Conservation (phyloP, 30 jellyfish, hydroid and myxozoan species). For the Turritopsis dohrnii region DNA sequence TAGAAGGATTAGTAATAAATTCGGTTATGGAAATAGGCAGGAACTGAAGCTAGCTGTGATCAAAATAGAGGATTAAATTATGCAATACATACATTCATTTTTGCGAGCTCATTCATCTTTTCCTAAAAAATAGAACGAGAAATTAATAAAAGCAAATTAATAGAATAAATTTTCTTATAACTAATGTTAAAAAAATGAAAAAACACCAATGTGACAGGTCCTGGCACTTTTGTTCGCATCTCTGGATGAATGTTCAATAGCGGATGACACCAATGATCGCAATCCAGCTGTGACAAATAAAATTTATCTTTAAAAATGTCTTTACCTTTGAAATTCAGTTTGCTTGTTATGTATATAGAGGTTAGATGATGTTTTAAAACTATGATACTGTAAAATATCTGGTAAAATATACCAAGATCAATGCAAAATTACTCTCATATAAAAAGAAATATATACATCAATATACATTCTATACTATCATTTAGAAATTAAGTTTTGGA, state of each 20-base stretch:
- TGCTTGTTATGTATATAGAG: no score
- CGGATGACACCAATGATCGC: constrained; percentile 2
- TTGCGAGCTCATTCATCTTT: constrained; percentile 33
- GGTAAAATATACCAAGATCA: neutral
- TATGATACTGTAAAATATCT: neutral
- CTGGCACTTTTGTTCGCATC: constrained; percentile 65
- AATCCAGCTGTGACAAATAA: neutral
- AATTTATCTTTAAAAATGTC: neutral
- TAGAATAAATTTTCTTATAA: neutral
- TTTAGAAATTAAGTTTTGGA: no score
- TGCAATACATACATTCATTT: constrained; percentile 25
- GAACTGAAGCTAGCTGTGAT: neutral
- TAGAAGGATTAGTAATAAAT: neutral
- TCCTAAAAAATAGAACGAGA: constrained; percentile 27
- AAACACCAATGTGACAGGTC: constrained; percentile 72
- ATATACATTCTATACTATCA: neutral
- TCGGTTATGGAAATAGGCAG: neutral
- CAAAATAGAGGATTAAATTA: neutral
- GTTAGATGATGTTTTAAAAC: no score
- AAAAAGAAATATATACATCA: neutral
- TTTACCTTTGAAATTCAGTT: no score
- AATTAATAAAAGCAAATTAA: neutral
- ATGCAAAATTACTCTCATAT: neutral
- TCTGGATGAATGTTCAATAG: constrained; percentile 65
- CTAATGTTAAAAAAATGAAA: neutral